Percentiles rank a stretch among this genome's conserved stretches.
These are phyloP conservation scores for Apodemus speciosus DNA, from an alignment of 2,113 vertebrate species.

Conservation along the genomic window DNA sequence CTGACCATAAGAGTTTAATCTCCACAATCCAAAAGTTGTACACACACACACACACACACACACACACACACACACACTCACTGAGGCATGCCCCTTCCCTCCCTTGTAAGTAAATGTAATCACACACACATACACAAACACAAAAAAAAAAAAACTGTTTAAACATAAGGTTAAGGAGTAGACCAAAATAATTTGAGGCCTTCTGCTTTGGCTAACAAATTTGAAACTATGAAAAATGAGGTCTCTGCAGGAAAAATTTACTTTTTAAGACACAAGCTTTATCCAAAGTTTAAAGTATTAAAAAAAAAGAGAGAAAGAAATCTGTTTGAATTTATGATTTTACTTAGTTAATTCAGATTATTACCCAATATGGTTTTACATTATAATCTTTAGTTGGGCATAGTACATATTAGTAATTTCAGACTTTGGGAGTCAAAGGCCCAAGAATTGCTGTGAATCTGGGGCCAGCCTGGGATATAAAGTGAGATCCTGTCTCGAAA, in stretches of 20 bases:
- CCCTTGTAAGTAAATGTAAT: neutral
- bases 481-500: neutral
- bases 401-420: neutral
- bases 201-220: conserved; percentile 42
- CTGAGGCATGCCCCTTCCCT: too few species aligned
- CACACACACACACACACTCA: neutral
- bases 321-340: conserved; percentile 29
- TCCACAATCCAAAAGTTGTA: neutral
- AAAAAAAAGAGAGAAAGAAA: neutral
- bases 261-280: conserved; percentile 25
- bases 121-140: too few species aligned
- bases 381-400: neutral
- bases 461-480: too few species aligned
- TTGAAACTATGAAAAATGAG: conserved; percentile 50
- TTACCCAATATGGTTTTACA: conserved; percentile 42
- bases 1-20: neutral
- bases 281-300: conserved; percentile 37
- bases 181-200: conserved; percentile 41
- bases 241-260: conserved; percentile 39
- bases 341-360: conserved; percentile 48
- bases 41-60: neutral
- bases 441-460: neutral
- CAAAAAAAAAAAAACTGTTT: neutral
- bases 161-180: conserved; percentile 24
- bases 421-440: neutral